Base-by-base conservation (phyloP, 2,888 invertebrate genomes). In the Lochmaea crataegi region DNA sequence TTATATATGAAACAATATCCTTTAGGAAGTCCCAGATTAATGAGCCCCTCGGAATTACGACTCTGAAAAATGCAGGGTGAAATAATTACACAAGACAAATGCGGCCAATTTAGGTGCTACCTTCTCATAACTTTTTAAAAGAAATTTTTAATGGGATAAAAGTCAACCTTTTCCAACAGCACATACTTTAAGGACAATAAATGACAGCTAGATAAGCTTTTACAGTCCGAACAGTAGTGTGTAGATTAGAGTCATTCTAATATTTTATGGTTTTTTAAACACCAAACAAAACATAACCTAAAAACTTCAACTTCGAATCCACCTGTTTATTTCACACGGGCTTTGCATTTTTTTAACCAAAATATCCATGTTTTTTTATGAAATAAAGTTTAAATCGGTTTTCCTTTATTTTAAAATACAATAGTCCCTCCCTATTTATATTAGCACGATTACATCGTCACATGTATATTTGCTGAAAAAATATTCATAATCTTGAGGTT, bases 51-150 rank as follows among this genome's bases (percentile, higher is more conserved):
- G 22, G 74, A 73, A 73, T 74, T 71, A 74, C 68, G 72, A 66
- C 75, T 70, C 71, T 75, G 73, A 77, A 75, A 75, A 77, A 77
- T 72, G 65, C 56, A n/a, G 70, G 68, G 65, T 69, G 51, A 72
- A 75, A 75, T 72, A 77, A 77, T 77, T 77, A 74, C 74, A 64
- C 57, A 65, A 74, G 77, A 77, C 75, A 77, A 77, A 77, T 77
- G 70, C 58, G 45, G 16, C 68, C 68, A 74, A 74, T 77, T 77
- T 74, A 71, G 68, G 72, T 74, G 74, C 74, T 74, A 75, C 72
- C 68, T 77, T 76, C 68, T 67, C 67, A 75, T 75, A 72, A 71
- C 73, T 67, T 75, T 68, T 74, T 72, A 3, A 63, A 60, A n/a
- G 57, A 70, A 69, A 70, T 70, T 70, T 70, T 70, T 70, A 70